Evolutionary conservation across 1,140 invertebrate species (phyloP), one percentile per base, ranked within the genome.

Genomic region (Akabosia matsudoensis): DNA sequence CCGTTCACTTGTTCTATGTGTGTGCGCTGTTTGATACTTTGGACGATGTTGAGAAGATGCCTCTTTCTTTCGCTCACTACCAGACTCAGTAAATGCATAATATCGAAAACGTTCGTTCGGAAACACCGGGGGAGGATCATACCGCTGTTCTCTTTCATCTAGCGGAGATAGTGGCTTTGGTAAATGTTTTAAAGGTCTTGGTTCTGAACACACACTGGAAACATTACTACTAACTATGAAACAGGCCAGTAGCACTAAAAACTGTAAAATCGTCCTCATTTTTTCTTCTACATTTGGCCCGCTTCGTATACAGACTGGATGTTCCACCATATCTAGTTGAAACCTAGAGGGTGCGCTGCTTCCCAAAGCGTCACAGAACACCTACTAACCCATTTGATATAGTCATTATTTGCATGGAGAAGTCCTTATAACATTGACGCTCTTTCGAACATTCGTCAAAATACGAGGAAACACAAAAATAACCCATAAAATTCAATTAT

Each of bases 41-140:
- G 24, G 61, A 10, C 31, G 61, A 67, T 67, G 3, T 30, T 30
- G 31, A 2, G 61, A 67, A 28, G 61, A 30, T 31, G 28, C 26
- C 37, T 45, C 7, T 45, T 45, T 45, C 37, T 45, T 45, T n/a
- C 31, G 28, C 13, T 67, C 30, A 16, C 24, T 31, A 7, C 31
- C 61, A 7, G 61, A 2, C 28, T 67, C 61, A 3, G 61, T 30
- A 30, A 67, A 67, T 7, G 61, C 3, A 30, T 67, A 67, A 31
- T 67, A 67, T 31, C 61, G 7, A 22, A 67, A 67, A 30, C 61
- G 28, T 7, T 67, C 61, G n/a, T 67, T 67, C 7, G 61, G 61
- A 22, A 67, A 67, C 10, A 67, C 26, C 13, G 61, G 61, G 3
- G 31, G 28, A 2, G 61, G 24, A n/a, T 67, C 61, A 31, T 67